Conservation (phyloP, 2,797 vertebrate species). For the Pangasius larnaudii region DNA sequence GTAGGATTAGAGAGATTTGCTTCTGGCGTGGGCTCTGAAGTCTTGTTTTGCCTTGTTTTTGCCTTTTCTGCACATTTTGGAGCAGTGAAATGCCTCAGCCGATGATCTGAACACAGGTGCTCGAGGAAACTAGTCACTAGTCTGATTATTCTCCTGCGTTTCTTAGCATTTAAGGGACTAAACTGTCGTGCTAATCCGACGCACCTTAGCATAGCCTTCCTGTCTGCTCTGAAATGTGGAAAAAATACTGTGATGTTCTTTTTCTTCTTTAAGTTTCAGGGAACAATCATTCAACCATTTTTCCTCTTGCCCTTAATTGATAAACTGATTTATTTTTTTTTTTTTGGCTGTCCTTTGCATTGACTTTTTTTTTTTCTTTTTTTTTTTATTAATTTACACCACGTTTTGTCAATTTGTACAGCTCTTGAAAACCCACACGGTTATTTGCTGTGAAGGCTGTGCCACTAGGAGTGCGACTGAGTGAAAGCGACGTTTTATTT, state of each 20-base stretch:
- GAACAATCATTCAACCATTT: conserved; percentile 16
- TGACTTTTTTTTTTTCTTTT: too few species aligned
- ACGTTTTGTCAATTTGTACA: background rate
- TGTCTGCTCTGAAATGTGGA: conserved; percentile 37
- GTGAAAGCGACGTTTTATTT: background rate
- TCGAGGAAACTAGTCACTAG: background rate
- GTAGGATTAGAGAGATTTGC: background rate
- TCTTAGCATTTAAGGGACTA: background rate
- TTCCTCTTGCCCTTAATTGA: conserved; percentile 21
- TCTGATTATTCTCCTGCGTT: conserved; percentile 9
- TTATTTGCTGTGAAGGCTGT: background rate
- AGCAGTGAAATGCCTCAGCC: conserved; percentile 22
- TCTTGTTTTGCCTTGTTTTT: conserved; percentile 60
- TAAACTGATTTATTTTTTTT: background rate
- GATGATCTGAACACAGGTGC: background rate
- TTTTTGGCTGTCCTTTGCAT: background rate
- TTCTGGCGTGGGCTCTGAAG: background rate
- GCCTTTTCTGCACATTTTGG: conserved; percentile 41
- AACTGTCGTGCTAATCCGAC: background rate
- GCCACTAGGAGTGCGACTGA: background rate
- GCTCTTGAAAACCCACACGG: background rate
- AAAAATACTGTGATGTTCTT: conserved; percentile 43
- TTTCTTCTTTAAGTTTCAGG: conserved; percentile 49
- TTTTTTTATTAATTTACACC: background rate
- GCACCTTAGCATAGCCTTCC: conserved; percentile 24